Evolutionary conservation across 2,797 vertebrate species (phyloP).

Genomic region (Linurgus olivaceus): DNA sequence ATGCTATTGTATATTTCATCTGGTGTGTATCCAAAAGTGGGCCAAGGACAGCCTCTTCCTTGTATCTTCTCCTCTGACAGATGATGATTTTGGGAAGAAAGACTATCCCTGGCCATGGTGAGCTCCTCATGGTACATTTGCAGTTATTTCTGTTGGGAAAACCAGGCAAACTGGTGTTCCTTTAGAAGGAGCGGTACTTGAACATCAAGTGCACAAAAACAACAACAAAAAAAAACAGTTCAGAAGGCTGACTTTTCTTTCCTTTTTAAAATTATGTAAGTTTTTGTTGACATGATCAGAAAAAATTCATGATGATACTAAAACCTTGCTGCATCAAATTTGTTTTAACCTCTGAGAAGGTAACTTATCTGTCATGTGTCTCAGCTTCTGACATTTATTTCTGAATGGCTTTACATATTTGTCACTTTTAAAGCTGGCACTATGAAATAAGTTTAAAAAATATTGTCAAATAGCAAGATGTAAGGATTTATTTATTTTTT

Average conservation of each 20-base stretch:
- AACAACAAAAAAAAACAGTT: background rate
- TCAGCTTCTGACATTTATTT: background rate
- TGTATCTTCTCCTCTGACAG: constrained; percentile 85
- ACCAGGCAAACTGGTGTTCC: background rate
- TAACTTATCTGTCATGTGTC: background rate
- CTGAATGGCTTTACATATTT: background rate
- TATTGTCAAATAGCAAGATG: background rate
- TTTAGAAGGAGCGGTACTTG: background rate
- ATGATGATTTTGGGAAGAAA: constrained; percentile 91
- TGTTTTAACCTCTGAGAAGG: background rate
- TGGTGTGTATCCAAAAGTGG: constrained; percentile 97
- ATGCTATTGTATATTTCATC: constrained; percentile 95
- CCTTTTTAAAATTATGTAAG: background rate
- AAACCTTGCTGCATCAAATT: background rate
- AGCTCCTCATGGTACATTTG: constrained; percentile 27
- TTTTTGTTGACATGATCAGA: background rate
- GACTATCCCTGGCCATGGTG: constrained; percentile 93
- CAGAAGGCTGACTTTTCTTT: background rate
- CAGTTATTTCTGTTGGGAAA: background rate
- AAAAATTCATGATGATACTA: background rate
- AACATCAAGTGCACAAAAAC: background rate
- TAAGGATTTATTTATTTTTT: background rate
- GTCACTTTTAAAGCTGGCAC: background rate
- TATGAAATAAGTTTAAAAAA: background rate
- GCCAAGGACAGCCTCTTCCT: constrained; percentile 93